phyloP scores from a whole-genome alignment of 2,888 invertebrate species.

The Acanthosoma haemorrhoidale region DNA sequence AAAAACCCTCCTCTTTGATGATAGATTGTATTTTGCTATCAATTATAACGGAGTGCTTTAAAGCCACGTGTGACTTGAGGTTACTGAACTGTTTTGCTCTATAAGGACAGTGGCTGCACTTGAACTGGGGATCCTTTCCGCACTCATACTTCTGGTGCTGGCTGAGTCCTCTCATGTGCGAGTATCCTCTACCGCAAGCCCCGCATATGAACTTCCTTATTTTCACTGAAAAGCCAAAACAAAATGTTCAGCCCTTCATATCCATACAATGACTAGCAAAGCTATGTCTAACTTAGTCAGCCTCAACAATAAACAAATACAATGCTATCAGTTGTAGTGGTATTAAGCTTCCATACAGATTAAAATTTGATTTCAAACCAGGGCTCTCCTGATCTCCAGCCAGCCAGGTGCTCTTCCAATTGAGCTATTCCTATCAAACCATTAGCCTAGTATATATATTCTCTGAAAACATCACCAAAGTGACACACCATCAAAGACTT shows the following conservation, averaged over 20 bases:
- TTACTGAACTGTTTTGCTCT: conserved; percentile 46
- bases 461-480: too few relatives aligned
- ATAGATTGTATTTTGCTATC: background rate
- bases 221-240: conserved; percentile 14
- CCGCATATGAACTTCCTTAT: conserved; percentile 23
- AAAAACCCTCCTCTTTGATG: background rate
- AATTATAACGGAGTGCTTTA: conserved; percentile 31
- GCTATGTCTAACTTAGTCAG: too few relatives aligned
- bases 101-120: conserved; percentile 46
- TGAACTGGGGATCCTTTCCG: conserved; percentile 47
- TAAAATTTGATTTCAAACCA: too few relatives aligned
- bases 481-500: too few relatives aligned
- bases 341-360: too few relatives aligned
- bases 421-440: too few relatives aligned
- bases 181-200: conserved; percentile 43
- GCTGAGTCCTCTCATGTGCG: conserved; percentile 37
- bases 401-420: too few relatives aligned
- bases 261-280: background rate
- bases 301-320: too few relatives aligned
- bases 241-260: conserved; percentile 5
- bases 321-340: too few relatives aligned
- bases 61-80: conserved; percentile 41
- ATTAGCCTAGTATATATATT: too few relatives aligned
- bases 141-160: conserved; percentile 43
- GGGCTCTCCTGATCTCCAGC: too few relatives aligned